Evolutionary conservation across 2,113 vertebrate species (phyloP).

Genomic region (Lynx canadensis): DNA sequence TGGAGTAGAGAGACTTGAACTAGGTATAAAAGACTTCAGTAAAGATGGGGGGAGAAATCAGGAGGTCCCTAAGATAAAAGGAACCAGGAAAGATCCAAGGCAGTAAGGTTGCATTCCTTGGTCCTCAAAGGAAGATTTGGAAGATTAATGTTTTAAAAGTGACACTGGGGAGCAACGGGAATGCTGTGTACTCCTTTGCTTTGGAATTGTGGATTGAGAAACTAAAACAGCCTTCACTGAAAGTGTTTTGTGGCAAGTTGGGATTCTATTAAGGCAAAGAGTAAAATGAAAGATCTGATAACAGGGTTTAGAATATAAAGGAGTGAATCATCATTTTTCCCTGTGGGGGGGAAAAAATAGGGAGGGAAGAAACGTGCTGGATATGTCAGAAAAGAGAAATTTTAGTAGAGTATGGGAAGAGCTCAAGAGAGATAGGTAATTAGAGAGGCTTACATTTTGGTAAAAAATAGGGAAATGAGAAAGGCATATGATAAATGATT

Average conservation of each 20-base stretch:
- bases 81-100: background rate
- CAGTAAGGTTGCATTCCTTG: background rate
- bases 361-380: background rate
- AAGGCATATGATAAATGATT: background rate
- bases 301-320: background rate
- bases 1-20: background rate
- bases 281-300: conserved; percentile 3
- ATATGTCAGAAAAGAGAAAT: background rate
- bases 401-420: background rate
- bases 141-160: background rate
- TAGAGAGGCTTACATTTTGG: conserved; percentile 33
- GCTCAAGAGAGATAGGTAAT: background rate
- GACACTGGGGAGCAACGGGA: background rate
- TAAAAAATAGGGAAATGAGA: background rate
- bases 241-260: background rate
- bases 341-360: background rate
- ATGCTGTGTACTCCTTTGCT: background rate
- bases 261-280: background rate
- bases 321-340: background rate
- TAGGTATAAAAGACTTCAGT: background rate
- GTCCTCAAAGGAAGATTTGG: background rate
- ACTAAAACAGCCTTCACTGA: background rate
- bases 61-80: background rate
- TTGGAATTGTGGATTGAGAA: background rate
- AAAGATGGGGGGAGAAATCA: background rate